phyloP scores from a whole-genome alignment of 2,797 vertebrate species.

The Menidia menidia region DNA sequence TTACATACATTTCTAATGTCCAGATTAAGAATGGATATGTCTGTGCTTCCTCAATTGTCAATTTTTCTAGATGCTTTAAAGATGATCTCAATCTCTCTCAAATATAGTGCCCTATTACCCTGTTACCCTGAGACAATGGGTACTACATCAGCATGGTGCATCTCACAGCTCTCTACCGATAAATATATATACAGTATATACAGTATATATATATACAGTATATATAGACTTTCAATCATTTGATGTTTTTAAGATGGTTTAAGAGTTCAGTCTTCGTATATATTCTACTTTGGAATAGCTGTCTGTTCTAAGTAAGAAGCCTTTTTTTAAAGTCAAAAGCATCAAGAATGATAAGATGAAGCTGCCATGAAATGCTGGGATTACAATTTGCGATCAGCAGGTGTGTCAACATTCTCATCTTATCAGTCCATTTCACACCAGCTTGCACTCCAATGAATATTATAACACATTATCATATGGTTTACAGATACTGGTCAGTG shows the following conservation, averaged over 20 bases:
- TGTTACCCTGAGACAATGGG: constrained; percentile 11
- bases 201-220: too few species aligned
- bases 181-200: constrained; percentile 8
- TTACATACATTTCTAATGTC: too few species aligned
- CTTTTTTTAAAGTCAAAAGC: constrained; percentile 42
- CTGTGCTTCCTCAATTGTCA: too few species aligned
- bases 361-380: constrained; percentile 68
- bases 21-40: too few species aligned
- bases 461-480: constrained; percentile 75
- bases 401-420: constrained; percentile 79
- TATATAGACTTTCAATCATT: not conserved
- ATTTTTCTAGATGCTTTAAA: too few species aligned
- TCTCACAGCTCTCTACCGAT: constrained; percentile 46
- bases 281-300: constrained; percentile 7
- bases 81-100: constrained; percentile 1
- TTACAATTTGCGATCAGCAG: constrained; percentile 78
- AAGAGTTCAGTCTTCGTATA: not conserved
- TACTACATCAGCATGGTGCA: constrained; percentile 16
- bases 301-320: constrained; percentile 40
- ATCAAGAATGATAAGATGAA: constrained; percentile 67
- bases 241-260: not conserved
- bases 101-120: constrained; percentile 12
- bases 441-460: constrained; percentile 82
- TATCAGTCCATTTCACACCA: constrained; percentile 81
- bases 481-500: constrained; percentile 69